phyloP scores from a whole-genome alignment of 2,888 invertebrate genomes.

The Cyclophora albipunctata region DNA sequence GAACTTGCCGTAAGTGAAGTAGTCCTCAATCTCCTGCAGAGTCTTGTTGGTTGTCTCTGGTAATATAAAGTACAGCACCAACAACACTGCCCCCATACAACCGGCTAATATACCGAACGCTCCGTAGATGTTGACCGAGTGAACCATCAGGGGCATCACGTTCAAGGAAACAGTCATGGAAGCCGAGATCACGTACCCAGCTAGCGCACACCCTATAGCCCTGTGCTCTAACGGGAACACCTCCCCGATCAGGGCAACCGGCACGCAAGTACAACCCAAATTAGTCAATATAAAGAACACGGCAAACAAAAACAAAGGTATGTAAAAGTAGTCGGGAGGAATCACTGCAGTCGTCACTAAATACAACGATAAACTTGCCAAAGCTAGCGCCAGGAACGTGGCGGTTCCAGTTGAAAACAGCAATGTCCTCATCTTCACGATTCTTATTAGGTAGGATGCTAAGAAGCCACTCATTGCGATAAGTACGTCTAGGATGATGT shows the following conservation, averaged over 20 bases:
- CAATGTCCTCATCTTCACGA: neutral
- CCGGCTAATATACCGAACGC: neutral
- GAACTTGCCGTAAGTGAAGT: too few relatives aligned
- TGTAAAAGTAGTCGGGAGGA: neutral
- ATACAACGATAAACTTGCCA: neutral
- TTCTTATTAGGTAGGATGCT: neutral
- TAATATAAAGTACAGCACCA: neutral
- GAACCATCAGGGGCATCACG: neutral
- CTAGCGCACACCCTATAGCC: neutral
- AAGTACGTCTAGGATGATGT: neutral
- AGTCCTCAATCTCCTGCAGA: neutral
- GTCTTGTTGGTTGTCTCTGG: conserved; percentile 3
- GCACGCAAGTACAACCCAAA: neutral
- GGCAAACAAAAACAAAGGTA: neutral
- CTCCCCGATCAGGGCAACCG: neutral
- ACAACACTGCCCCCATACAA: neutral
- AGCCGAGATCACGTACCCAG: neutral
- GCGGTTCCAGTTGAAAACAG: neutral
- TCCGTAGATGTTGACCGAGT: neutral
- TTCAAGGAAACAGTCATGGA: neutral
- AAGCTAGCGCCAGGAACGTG: neutral
- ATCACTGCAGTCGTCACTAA: neutral
- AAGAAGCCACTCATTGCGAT: neutral
- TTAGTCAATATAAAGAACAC: neutral
- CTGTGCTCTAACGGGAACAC: neutral